Evolutionary conservation across 2,797 vertebrate genomes (phyloP).

Genomic region (Percopsis omiscomaycus): DNA sequence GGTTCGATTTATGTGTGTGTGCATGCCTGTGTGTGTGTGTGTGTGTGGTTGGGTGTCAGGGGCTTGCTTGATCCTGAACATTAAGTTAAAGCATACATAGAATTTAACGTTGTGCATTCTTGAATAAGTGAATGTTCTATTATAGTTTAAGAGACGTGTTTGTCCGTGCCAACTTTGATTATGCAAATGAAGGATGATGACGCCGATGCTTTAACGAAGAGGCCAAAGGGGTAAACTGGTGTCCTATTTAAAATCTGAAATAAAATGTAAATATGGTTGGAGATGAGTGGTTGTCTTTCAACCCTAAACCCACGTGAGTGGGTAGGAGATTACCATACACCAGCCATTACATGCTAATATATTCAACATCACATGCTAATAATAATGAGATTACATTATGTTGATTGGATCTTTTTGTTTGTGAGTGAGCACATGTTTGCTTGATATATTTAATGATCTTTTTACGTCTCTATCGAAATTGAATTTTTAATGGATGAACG

Average conservation of each 20-base stretch:
- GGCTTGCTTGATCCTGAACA: too few relatives aligned
- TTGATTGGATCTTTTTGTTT: slow-evolving; percentile 35
- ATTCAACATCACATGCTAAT: slow-evolving; percentile 27
- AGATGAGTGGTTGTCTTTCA: slow-evolving; percentile 37
- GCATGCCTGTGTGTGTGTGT: slow-evolving; percentile 5
- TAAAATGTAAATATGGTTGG: slow-evolving; percentile 46
- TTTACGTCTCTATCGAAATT: slow-evolving; percentile 24
- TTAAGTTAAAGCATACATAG: too few relatives aligned
- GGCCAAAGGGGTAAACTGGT: slow-evolving; percentile 26
- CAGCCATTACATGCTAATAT: slow-evolving; percentile 22
- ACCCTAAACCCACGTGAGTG: slow-evolving; percentile 17
- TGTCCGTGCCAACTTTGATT: slow-evolving; percentile 15
- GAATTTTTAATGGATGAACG: slow-evolving; percentile 19
- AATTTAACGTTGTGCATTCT: too few relatives aligned
- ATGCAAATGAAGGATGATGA: slow-evolving; percentile 25
- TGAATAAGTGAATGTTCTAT: background rate
- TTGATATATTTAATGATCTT: slow-evolving; percentile 28
- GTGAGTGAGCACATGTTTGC: slow-evolving; percentile 5
- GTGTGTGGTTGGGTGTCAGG: background rate
- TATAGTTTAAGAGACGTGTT: slow-evolving; percentile 5
- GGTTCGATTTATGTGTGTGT: background rate
- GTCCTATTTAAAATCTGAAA: slow-evolving; percentile 37
- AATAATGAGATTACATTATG: slow-evolving; percentile 27
- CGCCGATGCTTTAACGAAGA: slow-evolving; percentile 21
- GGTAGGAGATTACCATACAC: slow-evolving; percentile 34